phyloP scores from a whole-genome alignment of 2,113 vertebrate genomes.

The Xiphophorus maculatus region DNA sequence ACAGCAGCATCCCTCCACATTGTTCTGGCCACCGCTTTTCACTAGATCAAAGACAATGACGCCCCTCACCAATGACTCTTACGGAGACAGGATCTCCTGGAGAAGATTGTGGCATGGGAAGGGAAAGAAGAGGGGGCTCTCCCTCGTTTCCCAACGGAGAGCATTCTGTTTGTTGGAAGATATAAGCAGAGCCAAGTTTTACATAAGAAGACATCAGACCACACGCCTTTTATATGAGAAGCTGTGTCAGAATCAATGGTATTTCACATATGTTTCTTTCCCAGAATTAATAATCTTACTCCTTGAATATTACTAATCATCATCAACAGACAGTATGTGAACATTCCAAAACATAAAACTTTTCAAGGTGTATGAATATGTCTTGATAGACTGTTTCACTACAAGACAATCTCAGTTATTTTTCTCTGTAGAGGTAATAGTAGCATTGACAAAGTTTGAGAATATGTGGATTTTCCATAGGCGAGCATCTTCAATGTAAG shows the following conservation, averaged over 20 bases:
- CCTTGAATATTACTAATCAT: not conserved
- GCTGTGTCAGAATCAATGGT: not conserved
- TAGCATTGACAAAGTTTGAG: not conserved
- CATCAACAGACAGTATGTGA: not conserved
- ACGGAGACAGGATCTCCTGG: constrained; percentile 54
- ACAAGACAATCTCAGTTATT: not conserved
- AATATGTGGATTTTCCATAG: not conserved
- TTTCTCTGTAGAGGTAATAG: not conserved
- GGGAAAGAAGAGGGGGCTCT: constrained; percentile 52
- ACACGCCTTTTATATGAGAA: not conserved
- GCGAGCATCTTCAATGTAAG: not conserved
- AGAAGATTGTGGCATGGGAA: constrained; percentile 59
- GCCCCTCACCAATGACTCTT: constrained; percentile 13
- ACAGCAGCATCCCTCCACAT: constrained; percentile 32
- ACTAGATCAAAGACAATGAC: constrained; percentile 56
- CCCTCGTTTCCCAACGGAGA: constrained; percentile 47
- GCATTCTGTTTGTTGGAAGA: constrained; percentile 3
- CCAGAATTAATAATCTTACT: not conserved
- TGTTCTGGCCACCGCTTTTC: constrained; percentile 40
- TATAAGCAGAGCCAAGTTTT: constrained; percentile 7
- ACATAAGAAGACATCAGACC: not conserved
- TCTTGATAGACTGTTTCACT: not conserved
- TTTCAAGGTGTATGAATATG: too few species aligned
- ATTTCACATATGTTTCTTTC: not conserved
- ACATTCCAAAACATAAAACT: not conserved